Base-by-base conservation (phyloP, 2,888 invertebrate species). In the Panzeria rudis region DNA sequence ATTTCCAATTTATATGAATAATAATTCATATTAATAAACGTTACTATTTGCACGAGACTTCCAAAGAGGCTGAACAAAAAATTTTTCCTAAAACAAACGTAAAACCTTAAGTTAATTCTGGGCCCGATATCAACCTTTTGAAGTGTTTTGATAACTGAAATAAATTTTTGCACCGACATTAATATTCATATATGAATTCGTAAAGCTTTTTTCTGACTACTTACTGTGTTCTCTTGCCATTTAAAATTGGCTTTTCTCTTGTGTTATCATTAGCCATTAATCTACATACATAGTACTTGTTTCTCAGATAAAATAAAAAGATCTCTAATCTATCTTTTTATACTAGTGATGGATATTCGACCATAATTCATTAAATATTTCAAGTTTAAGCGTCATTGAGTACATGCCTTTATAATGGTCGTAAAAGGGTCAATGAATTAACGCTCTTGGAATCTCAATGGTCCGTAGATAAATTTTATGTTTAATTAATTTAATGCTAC, bases 91-190 rank as follows among this genome's bases (percentile, higher is more conserved):
- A 69, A 56, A 44, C 13, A n/a, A 20, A 23, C 13, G 23, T 20
- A 47, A 6, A 66, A 50, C 20, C 20, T 15, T 32, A 23, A 68
- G 61, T 38, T 41, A 61, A 68, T 82, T 68, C 66, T 80, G 41
- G 15, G 4, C n/a, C 52, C 20, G 15, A n/a, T 66, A 76, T 66
- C 76, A 32, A 64, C 15, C 54, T n/a, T 20, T 76, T 77, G 35
- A 84, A 84, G 76, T 84, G 80, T n/a, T 80, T 44, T 66, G 84
- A 84, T 80, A 84, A 84, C 25, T 52, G n/a, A 9, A 52, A 41
- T 35, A 23, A 7, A 47, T 25, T 44, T 76, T 68, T 71, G 52
- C 35, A 47, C 44, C 17, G n/a, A 9, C 20, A 23, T 38, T 61
- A 32, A 61, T 50, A n/a, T 59, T 11, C 62, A 23, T 77, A 52